A percentile compares a stretch with the other conserved stretches of the same genome.
These are phyloP conservation scores for Hoplodrina ambigua DNA, from an alignment of 2,888 invertebrate genomes.

Conservation along the genomic window DNA sequence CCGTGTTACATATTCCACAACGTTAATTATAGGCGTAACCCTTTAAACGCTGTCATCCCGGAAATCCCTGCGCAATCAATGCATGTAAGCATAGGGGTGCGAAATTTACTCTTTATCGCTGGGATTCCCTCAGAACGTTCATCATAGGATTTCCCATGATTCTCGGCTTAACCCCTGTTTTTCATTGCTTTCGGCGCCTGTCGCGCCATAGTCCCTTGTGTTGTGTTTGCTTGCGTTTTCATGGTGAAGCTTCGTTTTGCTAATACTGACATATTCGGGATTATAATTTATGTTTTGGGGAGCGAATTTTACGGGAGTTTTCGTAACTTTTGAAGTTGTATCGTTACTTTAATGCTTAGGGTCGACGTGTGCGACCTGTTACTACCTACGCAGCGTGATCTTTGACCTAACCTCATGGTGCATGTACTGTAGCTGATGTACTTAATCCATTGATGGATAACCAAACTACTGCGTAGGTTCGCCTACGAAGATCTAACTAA, in stretches of 20 bases:
- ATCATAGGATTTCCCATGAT: slow-evolving; percentile 86
- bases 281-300: slow-evolving; percentile 25
- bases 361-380: slow-evolving; percentile 10
- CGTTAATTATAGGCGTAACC: slow-evolving; percentile 55
- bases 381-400: slow-evolving; percentile 27
- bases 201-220: slow-evolving; percentile 65
- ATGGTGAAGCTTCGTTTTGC: slow-evolving; percentile 28
- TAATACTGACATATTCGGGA: slow-evolving; percentile 6
- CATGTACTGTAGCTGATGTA: slow-evolving; percentile 23
- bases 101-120: slow-evolving; percentile 71
- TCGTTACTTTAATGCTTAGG: neutral
- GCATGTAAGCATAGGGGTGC: slow-evolving; percentile 72
- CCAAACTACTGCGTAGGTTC: slow-evolving; percentile 13
- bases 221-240: slow-evolving; percentile 31
- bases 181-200: slow-evolving; percentile 77
- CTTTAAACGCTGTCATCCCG: slow-evolving; percentile 71
- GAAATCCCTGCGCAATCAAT: slow-evolving; percentile 83
- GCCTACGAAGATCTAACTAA: slow-evolving; percentile 2
- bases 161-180: slow-evolving; percentile 72
- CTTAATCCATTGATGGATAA: slow-evolving; percentile 52
- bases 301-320: neutral
- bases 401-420: slow-evolving; percentile 22
- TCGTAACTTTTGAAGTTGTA: neutral
- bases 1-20: slow-evolving; percentile 5
- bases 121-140: slow-evolving; percentile 83